Evolutionary conservation across 2,888 invertebrate genomes (phyloP), one percentile per base, ranked within the genome.

Genomic region (Cylindroiulus punctatus): DNA sequence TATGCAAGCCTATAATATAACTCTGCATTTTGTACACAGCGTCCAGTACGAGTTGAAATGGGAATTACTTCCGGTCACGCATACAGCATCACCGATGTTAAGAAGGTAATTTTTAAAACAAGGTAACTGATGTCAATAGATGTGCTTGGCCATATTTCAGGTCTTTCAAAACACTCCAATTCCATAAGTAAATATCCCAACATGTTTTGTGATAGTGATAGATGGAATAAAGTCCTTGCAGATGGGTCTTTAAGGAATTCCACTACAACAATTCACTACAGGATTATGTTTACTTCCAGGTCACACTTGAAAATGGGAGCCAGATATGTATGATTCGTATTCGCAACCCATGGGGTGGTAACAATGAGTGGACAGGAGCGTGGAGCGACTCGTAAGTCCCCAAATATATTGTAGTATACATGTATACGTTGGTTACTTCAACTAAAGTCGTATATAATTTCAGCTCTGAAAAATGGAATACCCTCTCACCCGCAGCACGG

Each of bases 1-100:
- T 44, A 44, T 44, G 44, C 44, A 44, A 44, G 14, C 44, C 36
- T 44, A 44, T 8, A 10, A 5, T 12, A 44, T 44, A 36, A 4
- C 36, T n/a, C n/a, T n/a, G 7, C 36, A 36, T 36, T 36, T 36
- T 36, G 36, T 7, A 36, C 36, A 4, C 7, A 36, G 36, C 2
- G 7, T 44, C 44, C 44, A 44, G 10, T 1, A 44, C 10, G 8
- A 44, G 12, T 8, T 8, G 40, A 30, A 2, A 93, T 95, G 89
- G 98, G 98, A 0, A 92, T 98, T 7, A 95, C 98, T 88, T 93
- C 95, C 81, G 98, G 98, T 0, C 98, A 98, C 92, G 98, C 98
- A 19, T 98, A 98, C 92, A 97, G 96, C 87, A 94, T 98, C 88
- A 98, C 98, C 0, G 93, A 94, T 88, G 95, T 97, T 7, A 76